Evolutionary conservation across 2,113 vertebrate species (phyloP).

Genomic region (Salminus brasiliensis): DNA sequence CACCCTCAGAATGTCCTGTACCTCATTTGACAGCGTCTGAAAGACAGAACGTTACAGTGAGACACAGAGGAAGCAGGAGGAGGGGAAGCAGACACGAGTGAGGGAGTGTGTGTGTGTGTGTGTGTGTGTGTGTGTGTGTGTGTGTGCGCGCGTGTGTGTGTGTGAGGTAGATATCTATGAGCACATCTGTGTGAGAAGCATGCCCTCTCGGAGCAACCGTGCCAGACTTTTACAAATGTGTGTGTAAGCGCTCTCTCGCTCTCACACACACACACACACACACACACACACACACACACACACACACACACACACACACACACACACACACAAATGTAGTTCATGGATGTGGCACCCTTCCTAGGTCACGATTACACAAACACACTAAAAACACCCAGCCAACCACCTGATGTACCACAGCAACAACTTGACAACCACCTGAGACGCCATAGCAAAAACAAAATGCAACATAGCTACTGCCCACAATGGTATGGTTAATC

Average conservation of each 20-base stretch:
- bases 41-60: constrained; percentile 16
- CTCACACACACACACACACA: too few species aligned
- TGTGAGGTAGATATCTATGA: background rate
- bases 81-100: constrained; percentile 29
- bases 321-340: background rate
- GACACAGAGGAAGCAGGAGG: constrained; percentile 12
- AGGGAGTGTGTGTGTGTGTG: constrained; percentile 18
- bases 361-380: too few species aligned
- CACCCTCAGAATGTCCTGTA: constrained; percentile 90
- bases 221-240: too few species aligned
- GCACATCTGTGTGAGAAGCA: background rate
- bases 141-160: too few species aligned
- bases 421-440: too few species aligned
- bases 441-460: too few species aligned
- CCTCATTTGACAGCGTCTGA: constrained; percentile 82
- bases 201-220: background rate
- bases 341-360: too few species aligned
- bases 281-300: background rate
- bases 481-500: too few species aligned
- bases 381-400: too few species aligned
- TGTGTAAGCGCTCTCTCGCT: too few species aligned
- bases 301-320: background rate
- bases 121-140: constrained; percentile 3
- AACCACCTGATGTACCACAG: too few species aligned
- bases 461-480: too few species aligned